Evolutionary conservation across 1,140 invertebrate species (phyloP).

Genomic region (Ips typographus): DNA sequence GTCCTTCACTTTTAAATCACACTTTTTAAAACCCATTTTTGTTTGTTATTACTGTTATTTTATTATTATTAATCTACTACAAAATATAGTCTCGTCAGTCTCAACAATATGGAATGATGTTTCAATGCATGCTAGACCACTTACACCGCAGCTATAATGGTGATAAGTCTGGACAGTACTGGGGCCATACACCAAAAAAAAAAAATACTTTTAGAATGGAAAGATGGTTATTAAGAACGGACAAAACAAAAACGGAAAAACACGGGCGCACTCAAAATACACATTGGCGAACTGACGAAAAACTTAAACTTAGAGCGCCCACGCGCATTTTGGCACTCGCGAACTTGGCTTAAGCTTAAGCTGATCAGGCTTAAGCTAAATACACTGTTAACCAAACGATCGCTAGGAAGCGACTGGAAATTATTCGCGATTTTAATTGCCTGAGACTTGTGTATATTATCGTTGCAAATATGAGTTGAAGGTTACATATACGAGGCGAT

Average conservation of each 20-base stretch:
- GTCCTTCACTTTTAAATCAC: too few relatives aligned
- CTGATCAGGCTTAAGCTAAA: constrained; percentile 5
- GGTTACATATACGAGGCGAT: constrained; percentile 22
- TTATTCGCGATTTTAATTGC: constrained; percentile 17
- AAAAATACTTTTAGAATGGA: not conserved
- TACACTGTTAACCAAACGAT: constrained; percentile 18
- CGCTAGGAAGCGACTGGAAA: constrained; percentile 23
- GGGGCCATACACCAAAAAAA: too few relatives aligned
- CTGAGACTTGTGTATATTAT: constrained; percentile 11
- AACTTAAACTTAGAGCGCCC: constrained; percentile 10
- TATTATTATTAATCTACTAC: too few relatives aligned
- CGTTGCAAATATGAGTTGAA: constrained; percentile 17
- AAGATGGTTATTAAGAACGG: not conserved
- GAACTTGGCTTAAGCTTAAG: constrained; percentile 3
- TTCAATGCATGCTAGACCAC: too few relatives aligned
- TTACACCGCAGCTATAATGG: too few relatives aligned
- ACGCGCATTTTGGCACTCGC: constrained; percentile 17
- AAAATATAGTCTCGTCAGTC: too few relatives aligned
- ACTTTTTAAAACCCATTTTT: too few relatives aligned
- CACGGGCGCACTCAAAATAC: constrained; percentile 2
- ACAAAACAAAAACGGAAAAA: constrained; percentile 2
- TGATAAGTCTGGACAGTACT: too few relatives aligned
- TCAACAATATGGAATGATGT: too few relatives aligned
- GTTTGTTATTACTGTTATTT: too few relatives aligned
- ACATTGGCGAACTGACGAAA: constrained; percentile 5